phyloP scores from a whole-genome alignment of 2,888 invertebrate species.

The Hirtodrosophila cameraria region DNA sequence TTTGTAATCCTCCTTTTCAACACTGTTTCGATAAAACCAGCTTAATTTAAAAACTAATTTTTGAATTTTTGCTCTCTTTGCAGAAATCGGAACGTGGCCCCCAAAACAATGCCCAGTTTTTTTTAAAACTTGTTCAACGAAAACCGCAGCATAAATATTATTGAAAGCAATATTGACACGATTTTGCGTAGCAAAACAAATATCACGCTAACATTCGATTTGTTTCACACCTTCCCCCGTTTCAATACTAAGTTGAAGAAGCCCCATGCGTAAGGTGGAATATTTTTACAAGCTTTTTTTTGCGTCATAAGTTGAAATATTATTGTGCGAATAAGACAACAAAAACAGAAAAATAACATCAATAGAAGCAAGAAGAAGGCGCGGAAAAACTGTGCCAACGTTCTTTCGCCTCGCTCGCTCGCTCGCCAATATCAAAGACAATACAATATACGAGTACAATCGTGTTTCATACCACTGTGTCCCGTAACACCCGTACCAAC shows the following conservation, averaged over 20 bases:
- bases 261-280: slow-evolving; percentile 44
- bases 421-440: slow-evolving; percentile 50
- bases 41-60: no score
- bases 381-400: slow-evolving; percentile 52
- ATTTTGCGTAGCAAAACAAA: slow-evolving; percentile 68
- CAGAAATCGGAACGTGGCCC: slow-evolving; percentile 24
- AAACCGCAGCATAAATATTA: slow-evolving; percentile 6
- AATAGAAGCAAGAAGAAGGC: slow-evolving; percentile 10
- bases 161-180: slow-evolving; percentile 25
- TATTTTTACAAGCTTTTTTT: slow-evolving; percentile 65
- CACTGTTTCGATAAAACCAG: no score
- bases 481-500: neutral
- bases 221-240: slow-evolving; percentile 15
- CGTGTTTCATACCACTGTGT: slow-evolving; percentile 24
- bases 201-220: slow-evolving; percentile 28
- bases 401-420: slow-evolving; percentile 14
- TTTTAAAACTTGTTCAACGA: slow-evolving; percentile 4
- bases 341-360: slow-evolving; percentile 14
- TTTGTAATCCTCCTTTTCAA: neutral
- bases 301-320: slow-evolving; percentile 69
- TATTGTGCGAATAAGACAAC: slow-evolving; percentile 26
- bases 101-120: slow-evolving; percentile 2
- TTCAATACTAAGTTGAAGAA: slow-evolving; percentile 2
- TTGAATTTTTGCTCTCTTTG: slow-evolving; percentile 12
- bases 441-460: slow-evolving; percentile 60